Evolutionary conservation across 2,113 vertebrate genomes (phyloP), one percentile per base, ranked within the genome.

Genomic region (Zeus faber): DNA sequence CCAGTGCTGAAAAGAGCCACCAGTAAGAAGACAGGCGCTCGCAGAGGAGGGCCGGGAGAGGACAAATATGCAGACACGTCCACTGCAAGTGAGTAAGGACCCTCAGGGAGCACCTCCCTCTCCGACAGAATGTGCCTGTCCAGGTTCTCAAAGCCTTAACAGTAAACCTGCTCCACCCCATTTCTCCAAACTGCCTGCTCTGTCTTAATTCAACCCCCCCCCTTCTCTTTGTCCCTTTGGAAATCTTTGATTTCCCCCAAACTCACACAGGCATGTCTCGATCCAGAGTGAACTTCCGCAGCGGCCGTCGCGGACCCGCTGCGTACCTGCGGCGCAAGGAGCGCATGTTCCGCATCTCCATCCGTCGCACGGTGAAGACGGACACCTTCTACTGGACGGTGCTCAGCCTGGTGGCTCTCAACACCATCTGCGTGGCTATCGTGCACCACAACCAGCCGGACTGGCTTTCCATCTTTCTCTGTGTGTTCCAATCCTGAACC

Each of bases 341-440:
- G 60, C 87, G 95, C 5, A 94, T 98, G 73, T 73, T 98, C 25
- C 94, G 97, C 37, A 97, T 99, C 81, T 99, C 97, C 0, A 91
- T 99, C 52, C 95, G 97, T 41, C 97, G 96, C 84, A 98, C 98
- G 94, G 95, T 99, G 59, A 99, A 99, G 80, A 98, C 97, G 1
- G 94, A 97, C 77, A 93, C 93, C 48, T 99, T 99, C 80, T 99
- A 99, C 79, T 92, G 97, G 94, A 94, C 94, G 0, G 95, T 99
- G 75, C 88, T 99, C 77, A 92, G 93, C 66, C 80, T 99, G 2
- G 97, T 99, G 80, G 94, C 92, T 48, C 93, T 99, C 73, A 99
- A 99, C 89, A 99, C 97, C 7, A 91, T 97, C 84, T 99, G 96
- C 0, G 97, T 99, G 67, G 96, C 97, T 84, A 96, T 99, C 0